Percentiles rank a stretch among this genome's conserved stretches.
Conservation (phyloP, 2,888 invertebrate species). For the Cinara cedri region DNA sequence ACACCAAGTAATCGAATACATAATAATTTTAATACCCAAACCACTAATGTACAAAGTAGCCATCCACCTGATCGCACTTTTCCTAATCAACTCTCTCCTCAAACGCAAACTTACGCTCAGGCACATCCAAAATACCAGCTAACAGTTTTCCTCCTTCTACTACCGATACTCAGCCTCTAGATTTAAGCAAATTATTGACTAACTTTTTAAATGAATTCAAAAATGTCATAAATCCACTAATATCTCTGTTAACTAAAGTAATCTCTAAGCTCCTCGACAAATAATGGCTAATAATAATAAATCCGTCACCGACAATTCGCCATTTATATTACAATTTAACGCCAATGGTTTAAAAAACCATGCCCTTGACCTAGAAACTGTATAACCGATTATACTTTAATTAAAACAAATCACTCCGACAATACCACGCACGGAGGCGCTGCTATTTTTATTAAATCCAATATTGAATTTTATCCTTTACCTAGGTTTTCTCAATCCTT, state of each 20-base stretch:
- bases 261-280: slow-evolving; percentile 28
- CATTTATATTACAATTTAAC: not conserved
- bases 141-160: not conserved
- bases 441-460: slow-evolving; percentile 25
- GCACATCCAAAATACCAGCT: slow-evolving; percentile 4
- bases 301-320: not conserved
- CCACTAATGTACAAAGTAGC: too few species aligned
- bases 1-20: too few species aligned
- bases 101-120: slow-evolving; percentile 34
- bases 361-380: slow-evolving; percentile 1
- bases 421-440: not conserved
- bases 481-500: slow-evolving; percentile 15
- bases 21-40: too few species aligned
- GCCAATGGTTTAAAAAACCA: slow-evolving; percentile 4
- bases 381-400: slow-evolving; percentile 1
- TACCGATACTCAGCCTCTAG: slow-evolving; percentile 1
- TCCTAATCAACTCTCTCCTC: not conserved
- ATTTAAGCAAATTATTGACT: slow-evolving; percentile 20
- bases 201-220: slow-evolving; percentile 6
- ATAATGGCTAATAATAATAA: slow-evolving; percentile 14
- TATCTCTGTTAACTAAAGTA: slow-evolving; percentile 34
- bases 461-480: slow-evolving; percentile 25
- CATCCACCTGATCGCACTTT: too few species aligned
- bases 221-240: slow-evolving; percentile 8
- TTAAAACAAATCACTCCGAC: slow-evolving; percentile 13